Evolutionary conservation across 2,113 vertebrate species (phyloP).

Genomic region (Emydura subglobosa): DNA sequence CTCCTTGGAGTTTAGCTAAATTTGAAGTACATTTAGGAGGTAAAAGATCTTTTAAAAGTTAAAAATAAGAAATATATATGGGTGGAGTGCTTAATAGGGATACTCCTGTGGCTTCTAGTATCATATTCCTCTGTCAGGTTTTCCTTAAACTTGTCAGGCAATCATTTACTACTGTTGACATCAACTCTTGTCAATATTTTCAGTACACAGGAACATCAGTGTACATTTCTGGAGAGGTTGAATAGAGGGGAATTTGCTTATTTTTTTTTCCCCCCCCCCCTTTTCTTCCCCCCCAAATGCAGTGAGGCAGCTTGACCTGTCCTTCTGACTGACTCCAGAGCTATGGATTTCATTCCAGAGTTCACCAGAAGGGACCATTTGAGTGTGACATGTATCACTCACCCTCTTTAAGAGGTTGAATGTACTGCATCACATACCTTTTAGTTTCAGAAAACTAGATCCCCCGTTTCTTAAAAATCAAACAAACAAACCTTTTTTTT

Average conservation of each 20-base stretch:
- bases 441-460: neutral
- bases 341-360: neutral
- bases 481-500: neutral
- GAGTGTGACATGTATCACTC: neutral
- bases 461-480: neutral
- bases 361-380: neutral
- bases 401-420: neutral
- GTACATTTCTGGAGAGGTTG: neutral
- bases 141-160: neutral
- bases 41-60: neutral
- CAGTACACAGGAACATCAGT: neutral
- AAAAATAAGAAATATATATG: neutral
- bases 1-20: neutral
- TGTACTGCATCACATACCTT: neutral
- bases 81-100: neutral
- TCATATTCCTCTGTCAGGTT: neutral
- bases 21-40: neutral
- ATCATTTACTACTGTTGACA: neutral
- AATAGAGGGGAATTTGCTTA: neutral
- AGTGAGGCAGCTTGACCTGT: slow-evolving; percentile 24
- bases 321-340: neutral
- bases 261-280: neutral
- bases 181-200: neutral
- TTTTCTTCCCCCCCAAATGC: neutral
- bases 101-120: neutral